Percentiles rank a stretch among this genome's conserved stretches.
These are phyloP conservation scores for Onychomys torridus DNA, from an alignment of 2,797 vertebrate species.

Conservation along the genomic window DNA sequence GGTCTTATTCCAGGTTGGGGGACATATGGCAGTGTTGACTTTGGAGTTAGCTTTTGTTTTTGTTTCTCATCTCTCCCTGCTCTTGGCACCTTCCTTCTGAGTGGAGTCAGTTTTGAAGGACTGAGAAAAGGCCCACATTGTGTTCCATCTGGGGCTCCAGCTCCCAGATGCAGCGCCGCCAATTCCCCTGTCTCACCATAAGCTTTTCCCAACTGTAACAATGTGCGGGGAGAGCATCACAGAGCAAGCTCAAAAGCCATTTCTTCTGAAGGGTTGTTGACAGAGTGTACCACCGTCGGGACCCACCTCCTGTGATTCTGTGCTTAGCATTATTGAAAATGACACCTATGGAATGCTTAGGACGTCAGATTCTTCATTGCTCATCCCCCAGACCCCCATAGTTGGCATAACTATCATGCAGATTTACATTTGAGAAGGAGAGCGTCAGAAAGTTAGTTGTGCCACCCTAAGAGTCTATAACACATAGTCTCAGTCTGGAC, in stretches of 20 bases:
- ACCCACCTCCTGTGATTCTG: neutral
- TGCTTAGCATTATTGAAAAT: neutral
- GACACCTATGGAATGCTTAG: neutral
- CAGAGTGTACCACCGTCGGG: neutral
- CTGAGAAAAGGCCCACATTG: conserved; percentile 32
- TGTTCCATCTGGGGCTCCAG: conserved; percentile 46
- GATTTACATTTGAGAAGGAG: neutral
- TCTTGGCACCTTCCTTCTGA: conserved; percentile 60
- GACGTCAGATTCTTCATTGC: neutral
- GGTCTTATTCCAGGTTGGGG: conserved; percentile 64
- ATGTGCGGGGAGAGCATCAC: neutral
- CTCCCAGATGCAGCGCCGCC: neutral
- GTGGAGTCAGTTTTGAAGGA: conserved; percentile 54
- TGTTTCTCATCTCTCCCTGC: conserved; percentile 49
- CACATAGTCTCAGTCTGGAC: neutral
- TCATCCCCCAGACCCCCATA: neutral
- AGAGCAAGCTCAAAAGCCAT: neutral
- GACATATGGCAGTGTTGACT: conserved; percentile 58
- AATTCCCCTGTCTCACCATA: conserved; percentile 32
- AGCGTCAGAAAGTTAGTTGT: neutral
- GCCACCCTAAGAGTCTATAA: neutral
- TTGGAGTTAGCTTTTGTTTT: conserved; percentile 59
- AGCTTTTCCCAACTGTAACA: conserved; percentile 27
- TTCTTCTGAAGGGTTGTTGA: neutral
- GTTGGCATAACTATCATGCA: neutral